phyloP scores from a whole-genome alignment of 1,140 invertebrate genomes.

The Ips nitidus region DNA sequence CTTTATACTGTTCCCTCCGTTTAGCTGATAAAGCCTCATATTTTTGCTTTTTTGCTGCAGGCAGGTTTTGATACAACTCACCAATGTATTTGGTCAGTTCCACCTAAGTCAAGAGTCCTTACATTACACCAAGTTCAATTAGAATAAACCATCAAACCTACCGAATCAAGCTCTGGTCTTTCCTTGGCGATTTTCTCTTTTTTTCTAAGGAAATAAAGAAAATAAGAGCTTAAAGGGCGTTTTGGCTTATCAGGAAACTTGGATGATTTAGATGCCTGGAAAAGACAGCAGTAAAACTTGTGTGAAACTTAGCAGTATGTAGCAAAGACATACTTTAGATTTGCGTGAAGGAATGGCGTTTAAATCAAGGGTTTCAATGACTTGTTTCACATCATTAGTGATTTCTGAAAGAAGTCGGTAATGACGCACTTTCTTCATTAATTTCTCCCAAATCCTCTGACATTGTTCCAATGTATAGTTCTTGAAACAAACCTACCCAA shows the following conservation, averaged over 20 bases:
- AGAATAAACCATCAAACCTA: constrained; percentile 19
- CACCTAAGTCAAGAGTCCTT: constrained; percentile 39
- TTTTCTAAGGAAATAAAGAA: constrained; percentile 55
- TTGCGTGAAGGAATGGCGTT: constrained; percentile 38
- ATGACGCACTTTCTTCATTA: constrained; percentile 52
- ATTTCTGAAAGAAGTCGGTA: constrained; percentile 56
- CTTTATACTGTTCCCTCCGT: constrained; percentile 49
- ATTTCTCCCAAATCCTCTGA: constrained; percentile 52
- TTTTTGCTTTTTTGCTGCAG: constrained; percentile 54
- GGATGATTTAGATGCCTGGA: constrained; percentile 37
- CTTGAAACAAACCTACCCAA: constrained; percentile 51
- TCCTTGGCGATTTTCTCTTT: constrained; percentile 52
- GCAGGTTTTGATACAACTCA: constrained; percentile 53
- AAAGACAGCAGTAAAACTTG: not conserved
- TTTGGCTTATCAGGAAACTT: constrained; percentile 57
- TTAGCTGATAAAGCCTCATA: constrained; percentile 50
- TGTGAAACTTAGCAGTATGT: not conserved
- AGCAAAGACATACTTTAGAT: constrained; percentile 5
- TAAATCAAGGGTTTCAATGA: constrained; percentile 50
- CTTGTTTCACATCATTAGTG: constrained; percentile 54
- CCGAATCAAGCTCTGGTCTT: constrained; percentile 53
- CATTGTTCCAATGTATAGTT: constrained; percentile 53
- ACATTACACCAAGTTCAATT: too few species aligned
- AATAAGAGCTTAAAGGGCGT: constrained; percentile 55
- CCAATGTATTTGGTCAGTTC: constrained; percentile 55